Conservation (phyloP, 2,113 vertebrate species). For the Nansenia antarctica region DNA sequence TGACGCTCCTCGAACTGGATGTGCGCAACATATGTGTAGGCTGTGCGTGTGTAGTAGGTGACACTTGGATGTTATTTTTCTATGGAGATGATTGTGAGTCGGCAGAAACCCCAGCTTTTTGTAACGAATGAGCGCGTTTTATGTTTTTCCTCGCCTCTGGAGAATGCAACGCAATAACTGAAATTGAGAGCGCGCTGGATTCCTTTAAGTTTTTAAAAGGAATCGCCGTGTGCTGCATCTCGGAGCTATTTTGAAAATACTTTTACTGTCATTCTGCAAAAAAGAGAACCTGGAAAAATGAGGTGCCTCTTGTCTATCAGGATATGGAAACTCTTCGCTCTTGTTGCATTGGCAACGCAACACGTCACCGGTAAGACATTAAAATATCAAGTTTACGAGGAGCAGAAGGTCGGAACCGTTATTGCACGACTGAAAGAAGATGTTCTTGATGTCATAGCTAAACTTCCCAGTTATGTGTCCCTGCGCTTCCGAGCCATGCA, state of each 20-base stretch:
- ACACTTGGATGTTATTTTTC: constrained; percentile 25
- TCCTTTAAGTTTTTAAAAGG: constrained; percentile 48
- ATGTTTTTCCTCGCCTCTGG: background rate
- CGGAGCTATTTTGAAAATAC: constrained; percentile 16
- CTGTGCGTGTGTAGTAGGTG: background rate
- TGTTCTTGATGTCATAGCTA: constrained; percentile 85
- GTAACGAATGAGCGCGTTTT: background rate
- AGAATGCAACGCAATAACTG: constrained; percentile 50
- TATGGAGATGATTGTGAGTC: constrained; percentile 25
- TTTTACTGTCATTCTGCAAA: background rate
- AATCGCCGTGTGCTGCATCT: constrained; percentile 9
- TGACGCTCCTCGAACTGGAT: constrained; percentile 42
- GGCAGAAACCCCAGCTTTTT: background rate
- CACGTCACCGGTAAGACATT: constrained; percentile 81
- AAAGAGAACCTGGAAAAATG: constrained; percentile 41
- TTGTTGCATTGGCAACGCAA: constrained; percentile 64
- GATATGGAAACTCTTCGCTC: constrained; percentile 61
- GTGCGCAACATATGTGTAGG: constrained; percentile 52
- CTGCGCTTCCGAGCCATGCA: constrained; percentile 94
- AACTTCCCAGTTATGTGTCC: constrained; percentile 84
- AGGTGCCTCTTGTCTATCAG: constrained; percentile 30
- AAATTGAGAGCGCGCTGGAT: constrained; percentile 10
- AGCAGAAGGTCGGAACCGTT: constrained; percentile 90
- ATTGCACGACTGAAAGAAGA: constrained; percentile 90
- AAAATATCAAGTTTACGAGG: constrained; percentile 93